These are phyloP conservation scores for Ovis canadensis DNA, from an alignment of 2,113 vertebrate genomes.

Conservation along the genomic window DNA sequence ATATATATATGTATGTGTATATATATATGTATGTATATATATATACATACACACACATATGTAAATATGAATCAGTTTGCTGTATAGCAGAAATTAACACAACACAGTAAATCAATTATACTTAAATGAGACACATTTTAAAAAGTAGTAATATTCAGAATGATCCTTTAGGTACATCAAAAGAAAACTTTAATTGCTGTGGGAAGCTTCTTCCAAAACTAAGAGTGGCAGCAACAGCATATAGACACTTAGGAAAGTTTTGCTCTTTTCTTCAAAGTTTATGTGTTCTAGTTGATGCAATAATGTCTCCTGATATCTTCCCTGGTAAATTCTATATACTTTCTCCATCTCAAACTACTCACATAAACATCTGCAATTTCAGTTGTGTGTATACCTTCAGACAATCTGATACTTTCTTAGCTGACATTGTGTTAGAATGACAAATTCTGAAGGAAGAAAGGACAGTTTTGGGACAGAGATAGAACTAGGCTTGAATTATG, in stretches of 20 bases:
- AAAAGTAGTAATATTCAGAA: not conserved
- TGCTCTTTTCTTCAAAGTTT: not conserved
- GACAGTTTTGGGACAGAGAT: not conserved
- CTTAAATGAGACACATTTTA: not conserved
- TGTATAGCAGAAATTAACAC: not conserved
- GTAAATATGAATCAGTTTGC: not conserved
- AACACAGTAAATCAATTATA: not conserved
- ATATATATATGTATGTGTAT: not conserved
- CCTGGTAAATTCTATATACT: conserved; percentile 25
- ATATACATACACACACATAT: too few relatives aligned
- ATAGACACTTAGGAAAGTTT: not conserved
- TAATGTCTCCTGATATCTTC: not conserved
- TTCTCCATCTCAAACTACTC: conserved; percentile 20
- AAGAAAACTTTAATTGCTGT: not conserved
- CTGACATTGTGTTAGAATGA: not conserved
- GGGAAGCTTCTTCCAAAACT: not conserved
- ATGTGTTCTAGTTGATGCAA: not conserved
- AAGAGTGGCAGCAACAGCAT: not conserved
- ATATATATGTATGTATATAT: not conserved
- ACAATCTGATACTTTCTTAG: not conserved
- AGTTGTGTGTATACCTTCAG: not conserved
- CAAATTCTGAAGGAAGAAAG: not conserved
- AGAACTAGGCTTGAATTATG: not conserved
- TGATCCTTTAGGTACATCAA: not conserved
- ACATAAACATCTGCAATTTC: conserved; percentile 22